Percentiles rank a stretch among this genome's conserved stretches.
Evolutionary conservation across 2,113 vertebrate species (phyloP).

Genomic region (Oreochromis spilurus): DNA sequence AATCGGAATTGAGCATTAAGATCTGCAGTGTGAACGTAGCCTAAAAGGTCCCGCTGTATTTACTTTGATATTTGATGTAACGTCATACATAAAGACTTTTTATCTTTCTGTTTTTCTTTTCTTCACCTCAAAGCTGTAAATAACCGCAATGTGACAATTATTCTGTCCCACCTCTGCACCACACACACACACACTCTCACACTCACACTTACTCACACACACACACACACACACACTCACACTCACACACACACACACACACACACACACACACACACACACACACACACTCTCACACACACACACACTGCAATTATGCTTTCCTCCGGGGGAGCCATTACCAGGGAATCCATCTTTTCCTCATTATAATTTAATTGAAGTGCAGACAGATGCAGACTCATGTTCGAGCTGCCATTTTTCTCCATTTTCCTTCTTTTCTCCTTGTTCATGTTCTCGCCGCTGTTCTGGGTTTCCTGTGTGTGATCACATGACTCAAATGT

Average conservation of each 20-base stretch:
- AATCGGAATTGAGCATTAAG: no score
- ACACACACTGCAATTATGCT: neutral
- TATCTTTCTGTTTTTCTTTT: neutral
- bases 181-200: neutral
- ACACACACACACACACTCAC: neutral
- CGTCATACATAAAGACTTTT: neutral
- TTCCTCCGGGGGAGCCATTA: neutral
- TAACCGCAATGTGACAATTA: neutral
- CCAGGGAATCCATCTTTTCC: neutral
- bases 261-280: neutral
- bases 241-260: neutral
- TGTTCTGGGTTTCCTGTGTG: neutral
- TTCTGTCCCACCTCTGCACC: neutral
- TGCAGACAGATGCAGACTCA: neutral
- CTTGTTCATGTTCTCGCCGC: neutral
- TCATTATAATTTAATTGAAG: slow-evolving; percentile 25
- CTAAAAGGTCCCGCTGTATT: rapidly evolving
- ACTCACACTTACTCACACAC: neutral
- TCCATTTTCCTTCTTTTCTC: neutral
- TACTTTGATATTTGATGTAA: neutral
- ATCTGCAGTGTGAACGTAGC: no score
- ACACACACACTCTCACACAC: neutral
- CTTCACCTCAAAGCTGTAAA: neutral
- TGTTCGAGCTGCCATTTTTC: neutral
- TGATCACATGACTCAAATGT: neutral